These are phyloP conservation scores for Drosophila flavopinicola DNA, from an alignment of 2,888 invertebrate genomes.

Conservation along the genomic window DNA sequence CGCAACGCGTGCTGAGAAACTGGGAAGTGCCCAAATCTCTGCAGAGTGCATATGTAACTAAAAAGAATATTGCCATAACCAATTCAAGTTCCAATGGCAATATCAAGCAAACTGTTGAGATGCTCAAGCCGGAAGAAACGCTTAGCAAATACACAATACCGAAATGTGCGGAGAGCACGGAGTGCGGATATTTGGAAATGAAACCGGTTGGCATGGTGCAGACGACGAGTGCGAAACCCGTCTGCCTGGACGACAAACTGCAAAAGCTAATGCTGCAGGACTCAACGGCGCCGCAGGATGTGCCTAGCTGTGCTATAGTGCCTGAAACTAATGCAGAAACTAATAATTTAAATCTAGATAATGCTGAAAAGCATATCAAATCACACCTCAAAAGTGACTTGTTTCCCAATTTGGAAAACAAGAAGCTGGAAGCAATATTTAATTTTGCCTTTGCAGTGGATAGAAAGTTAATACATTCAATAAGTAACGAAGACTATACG, in stretches of 20 bases:
- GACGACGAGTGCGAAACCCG: constrained; percentile 25
- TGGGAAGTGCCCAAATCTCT: constrained; percentile 31
- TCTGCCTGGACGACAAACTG: constrained; percentile 44
- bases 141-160: constrained; percentile 14
- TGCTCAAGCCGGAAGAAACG: constrained; percentile 42
- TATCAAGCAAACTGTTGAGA: constrained; percentile 31
- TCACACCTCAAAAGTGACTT: constrained; percentile 12
- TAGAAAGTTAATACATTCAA: constrained; percentile 59
- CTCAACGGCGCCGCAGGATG: constrained; percentile 7
- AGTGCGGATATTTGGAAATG: constrained; percentile 88
- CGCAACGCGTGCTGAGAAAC: constrained; percentile 40
- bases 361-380: constrained; percentile 14
- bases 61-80: constrained; percentile 17
- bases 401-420: constrained; percentile 27
- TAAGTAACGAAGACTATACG: constrained; percentile 59
- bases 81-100: constrained; percentile 44
- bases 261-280: constrained; percentile 37
- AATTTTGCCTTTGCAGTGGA: constrained; percentile 37
- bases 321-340: constrained; percentile 23
- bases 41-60: constrained; percentile 22
- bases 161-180: constrained; percentile 31
- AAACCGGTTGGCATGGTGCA: constrained; percentile 83
- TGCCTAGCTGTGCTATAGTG: constrained; percentile 10
- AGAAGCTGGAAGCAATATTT: constrained; percentile 24
- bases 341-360: constrained; percentile 15